Percentiles rank a stretch among this genome's conserved stretches.
These are phyloP conservation scores for Anthrax anthrax DNA, from an alignment of 2,888 invertebrate genomes.

Conservation along the genomic window DNA sequence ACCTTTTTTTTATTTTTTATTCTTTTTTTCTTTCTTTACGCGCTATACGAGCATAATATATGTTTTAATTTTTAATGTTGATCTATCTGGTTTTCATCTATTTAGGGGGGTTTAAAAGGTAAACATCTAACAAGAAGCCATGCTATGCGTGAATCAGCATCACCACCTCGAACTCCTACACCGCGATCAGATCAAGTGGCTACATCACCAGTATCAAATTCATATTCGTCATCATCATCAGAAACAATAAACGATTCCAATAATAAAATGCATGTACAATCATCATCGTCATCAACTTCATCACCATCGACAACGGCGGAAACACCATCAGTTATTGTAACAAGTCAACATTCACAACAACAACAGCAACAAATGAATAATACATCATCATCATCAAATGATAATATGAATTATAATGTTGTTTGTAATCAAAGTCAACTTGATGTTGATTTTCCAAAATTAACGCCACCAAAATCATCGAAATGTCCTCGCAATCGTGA, in stretches of 20 bases:
- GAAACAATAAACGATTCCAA: conserved; percentile 19
- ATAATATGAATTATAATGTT: conserved; percentile 13
- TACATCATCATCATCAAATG: conserved; percentile 7
- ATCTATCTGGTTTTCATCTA: conserved; percentile 13
- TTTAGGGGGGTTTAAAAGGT: conserved; percentile 54
- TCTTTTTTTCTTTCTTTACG: background rate
- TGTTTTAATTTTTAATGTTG: too few relatives aligned
- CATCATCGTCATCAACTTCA: conserved; percentile 17
- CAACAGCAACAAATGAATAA: conserved; percentile 21
- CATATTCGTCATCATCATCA: conserved; percentile 17
- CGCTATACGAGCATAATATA: too few relatives aligned
- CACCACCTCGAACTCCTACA: conserved; percentile 44
- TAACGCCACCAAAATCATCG: conserved; percentile 32
- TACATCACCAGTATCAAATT: conserved; percentile 14
- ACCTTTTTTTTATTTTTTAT: background rate
- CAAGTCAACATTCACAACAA: conserved; percentile 24
- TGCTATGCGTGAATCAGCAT: conserved; percentile 75
- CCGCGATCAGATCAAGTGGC: conserved; percentile 27
- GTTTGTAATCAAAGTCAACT: conserved; percentile 23
- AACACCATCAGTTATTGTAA: conserved; percentile 29
- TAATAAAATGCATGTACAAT: conserved; percentile 23
- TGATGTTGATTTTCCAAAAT: conserved; percentile 34
- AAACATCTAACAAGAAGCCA: conserved; percentile 78
- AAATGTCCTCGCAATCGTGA: conserved; percentile 20
- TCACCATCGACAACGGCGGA: conserved; percentile 28